phyloP scores from a whole-genome alignment of 2,113 vertebrate species.

The Corythornis cristatus region DNA sequence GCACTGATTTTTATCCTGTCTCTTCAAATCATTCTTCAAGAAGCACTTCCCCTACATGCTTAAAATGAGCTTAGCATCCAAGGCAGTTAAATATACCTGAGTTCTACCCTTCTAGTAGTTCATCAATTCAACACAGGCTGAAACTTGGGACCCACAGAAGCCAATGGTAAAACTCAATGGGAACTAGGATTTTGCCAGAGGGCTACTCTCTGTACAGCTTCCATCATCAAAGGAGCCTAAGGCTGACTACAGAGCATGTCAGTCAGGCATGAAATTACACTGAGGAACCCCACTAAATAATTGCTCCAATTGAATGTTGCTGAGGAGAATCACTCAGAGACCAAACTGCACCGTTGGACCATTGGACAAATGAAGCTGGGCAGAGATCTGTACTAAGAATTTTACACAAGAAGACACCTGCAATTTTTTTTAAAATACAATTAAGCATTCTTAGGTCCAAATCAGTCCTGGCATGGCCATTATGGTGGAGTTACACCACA shows the following conservation, averaged over 20 bases:
- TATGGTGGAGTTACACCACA: not conserved
- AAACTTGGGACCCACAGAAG: not conserved
- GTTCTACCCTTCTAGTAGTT: not conserved
- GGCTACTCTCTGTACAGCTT: not conserved
- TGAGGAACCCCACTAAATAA: constrained; percentile 32
- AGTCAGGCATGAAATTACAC: constrained; percentile 47
- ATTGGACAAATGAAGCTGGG: not conserved
- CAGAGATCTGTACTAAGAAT: not conserved
- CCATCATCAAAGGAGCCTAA: constrained; percentile 36
- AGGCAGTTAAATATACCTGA: constrained; percentile 36
- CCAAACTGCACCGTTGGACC: not conserved
- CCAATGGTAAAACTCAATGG: not conserved
- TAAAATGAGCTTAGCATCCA: constrained; percentile 41
- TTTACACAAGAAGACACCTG: not conserved
- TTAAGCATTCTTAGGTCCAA: not conserved
- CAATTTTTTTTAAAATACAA: not conserved
- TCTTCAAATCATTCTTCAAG: constrained; percentile 41
- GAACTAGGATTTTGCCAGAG: not conserved
- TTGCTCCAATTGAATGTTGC: not conserved
- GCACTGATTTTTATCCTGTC: not conserved
- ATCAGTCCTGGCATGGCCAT: not conserved
- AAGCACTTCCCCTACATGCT: not conserved
- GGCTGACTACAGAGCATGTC: constrained; percentile 2
- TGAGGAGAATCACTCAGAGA: not conserved
- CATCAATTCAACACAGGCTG: not conserved